These are phyloP conservation scores for Megamerina dolium DNA, from an alignment of 2,888 invertebrate species.

Conservation along the genomic window DNA sequence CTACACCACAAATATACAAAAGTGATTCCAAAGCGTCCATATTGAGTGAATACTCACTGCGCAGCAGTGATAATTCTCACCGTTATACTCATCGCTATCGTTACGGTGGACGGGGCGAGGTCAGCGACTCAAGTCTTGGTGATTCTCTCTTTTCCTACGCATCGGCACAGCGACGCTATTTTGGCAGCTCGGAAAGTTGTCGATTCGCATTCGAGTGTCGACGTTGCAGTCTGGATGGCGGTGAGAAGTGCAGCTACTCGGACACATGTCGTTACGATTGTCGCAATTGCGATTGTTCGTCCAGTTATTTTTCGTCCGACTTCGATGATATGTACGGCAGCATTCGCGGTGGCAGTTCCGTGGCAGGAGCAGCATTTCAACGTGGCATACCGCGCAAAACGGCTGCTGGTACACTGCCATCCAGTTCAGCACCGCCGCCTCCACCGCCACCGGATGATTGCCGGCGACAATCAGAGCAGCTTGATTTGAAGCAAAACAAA, in stretches of 20 bases:
- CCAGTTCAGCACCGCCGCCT: slow-evolving; percentile 21
- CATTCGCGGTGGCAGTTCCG: slow-evolving; percentile 24
- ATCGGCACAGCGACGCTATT: slow-evolving; percentile 41
- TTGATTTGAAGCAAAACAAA: slow-evolving; percentile 46
- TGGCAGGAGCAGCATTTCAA: slow-evolving; percentile 15
- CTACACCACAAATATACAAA: slow-evolving; percentile 45
- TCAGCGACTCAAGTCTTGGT: slow-evolving; percentile 41
- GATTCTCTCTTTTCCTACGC: slow-evolving; percentile 39
- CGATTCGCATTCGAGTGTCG: slow-evolving; percentile 47
- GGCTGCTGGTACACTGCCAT: slow-evolving; percentile 38
- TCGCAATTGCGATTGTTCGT: slow-evolving; percentile 48
- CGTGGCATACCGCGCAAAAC: slow-evolving; percentile 42
- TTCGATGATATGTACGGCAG: slow-evolving; percentile 47
- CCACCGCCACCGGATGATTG: slow-evolving; percentile 14
- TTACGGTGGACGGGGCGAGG: slow-evolving; percentile 34
- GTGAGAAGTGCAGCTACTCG: slow-evolving; percentile 46
- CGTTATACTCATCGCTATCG: slow-evolving; percentile 24
- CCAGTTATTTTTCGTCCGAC: slow-evolving; percentile 49
- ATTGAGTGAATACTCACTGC: slow-evolving; percentile 45
- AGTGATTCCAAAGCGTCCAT: slow-evolving; percentile 48
- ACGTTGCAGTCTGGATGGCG: slow-evolving; percentile 45
- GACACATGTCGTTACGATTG: slow-evolving; percentile 49
- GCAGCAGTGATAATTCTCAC: slow-evolving; percentile 46
- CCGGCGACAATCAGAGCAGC: slow-evolving; percentile 30
- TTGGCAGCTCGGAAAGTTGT: slow-evolving; percentile 48